Percentiles rank a stretch among this genome's conserved stretches.
These are phyloP conservation scores for Solenopsis invicta DNA, from an alignment of 1,140 invertebrate genomes.

Conservation along the genomic window DNA sequence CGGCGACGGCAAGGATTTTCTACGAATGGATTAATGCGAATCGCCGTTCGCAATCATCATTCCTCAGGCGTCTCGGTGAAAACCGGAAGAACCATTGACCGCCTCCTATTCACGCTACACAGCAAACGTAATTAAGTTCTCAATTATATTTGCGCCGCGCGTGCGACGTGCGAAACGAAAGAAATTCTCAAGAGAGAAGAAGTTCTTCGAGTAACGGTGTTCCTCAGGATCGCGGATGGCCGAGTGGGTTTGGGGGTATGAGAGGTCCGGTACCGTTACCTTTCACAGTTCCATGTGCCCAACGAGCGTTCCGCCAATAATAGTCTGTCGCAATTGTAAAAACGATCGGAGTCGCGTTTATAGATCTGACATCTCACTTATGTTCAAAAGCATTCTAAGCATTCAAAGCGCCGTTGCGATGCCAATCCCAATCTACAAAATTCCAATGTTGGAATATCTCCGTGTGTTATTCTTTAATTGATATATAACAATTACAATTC, in stretches of 20 bases:
- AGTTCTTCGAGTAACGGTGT: conserved; percentile 56
- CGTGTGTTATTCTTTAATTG: not conserved
- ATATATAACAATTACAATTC: too few relatives aligned
- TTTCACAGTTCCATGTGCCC: conserved; percentile 59
- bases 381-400: not conserved
- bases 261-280: conserved; percentile 69
- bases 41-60: conserved; percentile 8
- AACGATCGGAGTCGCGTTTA: not conserved
- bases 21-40: conserved; percentile 54
- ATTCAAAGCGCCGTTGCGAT: not conserved
- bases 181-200: conserved; percentile 35
- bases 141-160: conserved; percentile 26
- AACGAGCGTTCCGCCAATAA: conserved; percentile 36
- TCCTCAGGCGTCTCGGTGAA: conserved; percentile 30
- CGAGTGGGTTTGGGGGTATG: conserved; percentile 51
- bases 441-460: not conserved
- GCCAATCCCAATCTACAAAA: not conserved
- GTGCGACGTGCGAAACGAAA: conserved; percentile 36
- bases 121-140: conserved; percentile 37
- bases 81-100: conserved; percentile 42
- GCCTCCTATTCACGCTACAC: not conserved
- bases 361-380: not conserved
- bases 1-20: conserved; percentile 25
- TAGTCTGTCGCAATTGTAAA: conserved; percentile 37
- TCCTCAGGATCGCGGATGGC: conserved; percentile 54